Base-by-base conservation (phyloP, 2,797 vertebrate genomes). In the Peromyscus aztecus region DNA sequence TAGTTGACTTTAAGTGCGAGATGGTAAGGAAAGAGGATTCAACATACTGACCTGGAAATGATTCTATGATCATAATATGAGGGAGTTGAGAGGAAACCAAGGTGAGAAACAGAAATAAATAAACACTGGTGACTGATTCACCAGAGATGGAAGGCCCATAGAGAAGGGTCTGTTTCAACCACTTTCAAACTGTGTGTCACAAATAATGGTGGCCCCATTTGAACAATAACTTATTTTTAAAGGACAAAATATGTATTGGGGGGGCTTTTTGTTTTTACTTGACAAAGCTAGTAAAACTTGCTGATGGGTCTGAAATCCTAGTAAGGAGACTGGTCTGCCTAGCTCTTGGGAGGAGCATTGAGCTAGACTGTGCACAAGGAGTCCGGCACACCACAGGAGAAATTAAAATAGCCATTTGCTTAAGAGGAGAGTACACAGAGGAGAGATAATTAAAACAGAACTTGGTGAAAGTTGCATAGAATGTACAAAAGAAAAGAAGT, bases 251-350 rank as follows among this genome's bases (percentile, higher is more conserved):
- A 61, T 63, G 16, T 37, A 13, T 83, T 94, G 67, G 27, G 89
- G 31, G 55, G 5, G 16, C 6, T 91, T 52, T 78, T 14, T n/a
- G 63, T 8, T 69, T 52, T 85, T 37, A 83, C n/a, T 96, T 69
- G 13, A 14, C 73, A 34, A 23, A 27, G 23, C n/a, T 93, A 34
- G 40, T 73, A 84, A 91, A 95, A 90, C 55, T 40, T 96, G 31
- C 40, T 92, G 73, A 91, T 59, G 40, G 4, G 27, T 73, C 52
- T 95, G 75, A 52, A 52, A 5, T 37, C 13, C 21, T 81, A 4
- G 46, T 3, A 57, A 73, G 13, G 3, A 57, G 85, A 89, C 78
- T 17, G 6, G 6, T 37, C 59, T 75, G 29, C 40, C 52, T 90
- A 75, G 40, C 43, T 31, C 34, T 94, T 8, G 57, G 7, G 40